These are phyloP conservation scores for Cantharis lateralis DNA, from an alignment of 2,888 invertebrate genomes.

Conservation along the genomic window DNA sequence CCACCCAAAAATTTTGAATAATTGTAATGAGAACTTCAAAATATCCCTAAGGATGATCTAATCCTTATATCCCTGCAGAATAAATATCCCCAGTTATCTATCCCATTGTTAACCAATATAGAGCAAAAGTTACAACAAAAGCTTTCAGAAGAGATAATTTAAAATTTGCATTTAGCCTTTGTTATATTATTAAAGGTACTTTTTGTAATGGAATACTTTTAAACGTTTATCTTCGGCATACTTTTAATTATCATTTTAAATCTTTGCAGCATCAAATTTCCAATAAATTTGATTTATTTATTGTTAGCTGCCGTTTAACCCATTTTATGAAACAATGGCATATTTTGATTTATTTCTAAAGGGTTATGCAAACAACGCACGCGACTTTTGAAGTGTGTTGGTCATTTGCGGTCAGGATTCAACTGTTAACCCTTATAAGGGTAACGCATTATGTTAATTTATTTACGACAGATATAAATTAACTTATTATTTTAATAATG, in stretches of 20 bases:
- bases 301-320: neutral
- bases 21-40: too few species aligned
- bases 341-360: constrained; percentile 18
- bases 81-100: too few species aligned
- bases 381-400: constrained; percentile 22
- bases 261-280: neutral
- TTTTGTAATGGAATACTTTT: neutral
- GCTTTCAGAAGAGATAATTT: neutral
- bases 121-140: neutral
- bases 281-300: neutral
- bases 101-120: neutral
- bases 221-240: neutral
- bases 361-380: constrained; percentile 12
- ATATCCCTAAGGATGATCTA: too few species aligned
- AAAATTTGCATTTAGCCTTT: neutral
- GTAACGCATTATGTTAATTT: neutral
- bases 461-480: neutral
- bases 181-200: neutral
- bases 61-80: too few species aligned
- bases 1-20: too few species aligned
- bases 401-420: constrained; percentile 28
- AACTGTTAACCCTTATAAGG: constrained; percentile 2
- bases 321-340: neutral
- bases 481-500: neutral
- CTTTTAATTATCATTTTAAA: neutral